Percentiles rank a stretch among this genome's conserved stretches.
Conservation (phyloP, 2,113 vertebrate genomes). For the Nematolebias whitei region DNA sequence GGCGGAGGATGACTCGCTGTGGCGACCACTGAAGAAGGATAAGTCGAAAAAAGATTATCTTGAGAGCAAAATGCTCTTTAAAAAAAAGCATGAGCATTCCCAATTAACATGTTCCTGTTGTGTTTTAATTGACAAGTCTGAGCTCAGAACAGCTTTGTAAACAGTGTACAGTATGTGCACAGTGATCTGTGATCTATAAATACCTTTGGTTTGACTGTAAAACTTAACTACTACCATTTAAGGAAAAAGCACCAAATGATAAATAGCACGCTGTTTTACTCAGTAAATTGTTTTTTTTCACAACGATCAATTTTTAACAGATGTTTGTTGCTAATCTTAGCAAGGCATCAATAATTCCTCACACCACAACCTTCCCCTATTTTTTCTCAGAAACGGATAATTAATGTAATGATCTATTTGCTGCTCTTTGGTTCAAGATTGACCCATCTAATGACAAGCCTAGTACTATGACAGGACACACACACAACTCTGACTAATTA, state of each 20-base stretch:
- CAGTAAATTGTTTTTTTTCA: constrained; percentile 5
- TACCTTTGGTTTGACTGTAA: background rate
- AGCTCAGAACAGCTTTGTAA: background rate
- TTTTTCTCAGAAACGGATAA: constrained; percentile 42
- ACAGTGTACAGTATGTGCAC: background rate
- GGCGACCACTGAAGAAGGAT: too few species aligned
- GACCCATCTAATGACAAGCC: constrained; percentile 22
- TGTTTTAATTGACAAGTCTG: background rate
- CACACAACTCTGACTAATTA: constrained; percentile 36
- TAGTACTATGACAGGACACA: constrained; percentile 19
- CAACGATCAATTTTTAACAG: constrained; percentile 29
- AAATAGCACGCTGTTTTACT: background rate
- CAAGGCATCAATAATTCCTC: constrained; percentile 68
- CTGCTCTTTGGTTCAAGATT: constrained; percentile 29
- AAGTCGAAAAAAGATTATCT: too few species aligned
- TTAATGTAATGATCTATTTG: constrained; percentile 46
- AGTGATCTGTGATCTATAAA: background rate
- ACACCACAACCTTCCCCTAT: constrained; percentile 36
- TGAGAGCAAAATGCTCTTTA: too few species aligned
- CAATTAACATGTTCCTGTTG: background rate
- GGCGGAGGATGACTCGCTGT: too few species aligned
- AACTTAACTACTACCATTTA: background rate
- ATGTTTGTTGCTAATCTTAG: constrained; percentile 44
- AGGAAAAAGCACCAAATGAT: background rate
- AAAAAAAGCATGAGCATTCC: background rate